A percentile compares a stretch with the other conserved stretches of the same genome.
Conservation (phyloP, 1,140 invertebrate species). For the Caenorhabditis remanei region DNA sequence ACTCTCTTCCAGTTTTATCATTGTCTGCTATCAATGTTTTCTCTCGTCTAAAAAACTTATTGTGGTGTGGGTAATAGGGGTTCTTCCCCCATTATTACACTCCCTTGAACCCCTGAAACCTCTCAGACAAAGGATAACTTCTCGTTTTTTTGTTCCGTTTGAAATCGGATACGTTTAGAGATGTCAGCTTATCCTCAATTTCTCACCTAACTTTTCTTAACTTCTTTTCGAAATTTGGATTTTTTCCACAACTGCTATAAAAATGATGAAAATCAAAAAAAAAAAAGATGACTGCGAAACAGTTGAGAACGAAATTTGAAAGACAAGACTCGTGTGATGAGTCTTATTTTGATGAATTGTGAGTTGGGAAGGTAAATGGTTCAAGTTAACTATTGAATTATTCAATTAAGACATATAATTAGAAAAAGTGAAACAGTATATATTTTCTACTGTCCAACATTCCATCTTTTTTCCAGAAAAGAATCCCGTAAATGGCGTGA, state of each 20-base stretch:
- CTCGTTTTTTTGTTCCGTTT: not conserved
- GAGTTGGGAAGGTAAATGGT: conserved; percentile 5
- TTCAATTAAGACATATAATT: too few relatives aligned
- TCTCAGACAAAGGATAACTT: not conserved
- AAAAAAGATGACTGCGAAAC: conserved; percentile 6
- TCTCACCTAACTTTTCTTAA: not conserved
- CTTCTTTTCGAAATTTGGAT: not conserved
- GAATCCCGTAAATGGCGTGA: conserved; percentile 58
- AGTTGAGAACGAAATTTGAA: conserved; percentile 22
- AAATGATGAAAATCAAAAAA: conserved; percentile 40
- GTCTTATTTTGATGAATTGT: conserved; percentile 22
- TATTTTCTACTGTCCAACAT: not conserved
- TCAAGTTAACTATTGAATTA: not conserved
- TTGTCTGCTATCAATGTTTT: too few relatives aligned
- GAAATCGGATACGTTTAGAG: not conserved
- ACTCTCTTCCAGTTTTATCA: too few relatives aligned
- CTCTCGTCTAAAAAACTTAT: too few relatives aligned
- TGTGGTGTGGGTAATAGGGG: too few relatives aligned
- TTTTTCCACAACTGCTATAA: too few relatives aligned
- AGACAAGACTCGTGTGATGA: conserved; percentile 34
- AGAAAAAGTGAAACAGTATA: too few relatives aligned
- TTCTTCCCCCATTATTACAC: too few relatives aligned
- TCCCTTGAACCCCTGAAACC: not conserved
- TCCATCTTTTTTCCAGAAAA: conserved; percentile 36
- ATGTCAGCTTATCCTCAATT: not conserved